Conservation (phyloP, 2,888 invertebrate species). For the Hyalella azteca region DNA sequence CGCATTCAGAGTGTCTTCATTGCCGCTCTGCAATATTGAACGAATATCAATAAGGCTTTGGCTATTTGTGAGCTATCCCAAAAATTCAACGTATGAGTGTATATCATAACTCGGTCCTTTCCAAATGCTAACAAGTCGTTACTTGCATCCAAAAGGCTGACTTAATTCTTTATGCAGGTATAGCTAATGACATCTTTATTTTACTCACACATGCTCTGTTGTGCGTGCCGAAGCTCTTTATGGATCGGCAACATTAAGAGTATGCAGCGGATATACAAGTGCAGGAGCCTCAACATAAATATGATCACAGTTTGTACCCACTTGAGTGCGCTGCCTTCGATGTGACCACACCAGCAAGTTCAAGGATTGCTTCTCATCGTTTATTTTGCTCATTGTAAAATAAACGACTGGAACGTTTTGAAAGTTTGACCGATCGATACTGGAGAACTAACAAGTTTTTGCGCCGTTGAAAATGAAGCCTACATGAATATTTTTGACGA, state of each 20-base stretch:
- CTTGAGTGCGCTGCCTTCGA: no score
- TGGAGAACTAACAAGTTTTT: no score
- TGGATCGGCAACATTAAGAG: background rate
- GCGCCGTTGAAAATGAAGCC: no score
- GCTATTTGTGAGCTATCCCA: slow-evolving; percentile 10
- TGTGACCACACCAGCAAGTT: no score
- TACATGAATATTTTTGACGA: no score
- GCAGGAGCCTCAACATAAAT: no score
- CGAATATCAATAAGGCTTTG: background rate
- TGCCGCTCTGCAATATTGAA: background rate
- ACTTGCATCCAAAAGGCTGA: slow-evolving; percentile 20
- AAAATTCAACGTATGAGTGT: slow-evolving; percentile 4
- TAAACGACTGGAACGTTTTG: no score
- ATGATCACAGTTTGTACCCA: no score
- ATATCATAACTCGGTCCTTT: slow-evolving; percentile 27
- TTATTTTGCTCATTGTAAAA: no score
- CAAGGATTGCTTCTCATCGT: no score
- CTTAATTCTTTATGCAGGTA: background rate
- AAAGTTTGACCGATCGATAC: no score
- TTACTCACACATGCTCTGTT: background rate
- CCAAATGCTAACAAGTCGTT: slow-evolving; percentile 25
- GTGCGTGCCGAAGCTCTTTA: background rate
- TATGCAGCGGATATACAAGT: background rate
- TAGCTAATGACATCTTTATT: slow-evolving; percentile 28
- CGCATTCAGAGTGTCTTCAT: background rate